Evolutionary conservation across 2,797 vertebrate species (phyloP).

Genomic region (Hydrophis major): DNA sequence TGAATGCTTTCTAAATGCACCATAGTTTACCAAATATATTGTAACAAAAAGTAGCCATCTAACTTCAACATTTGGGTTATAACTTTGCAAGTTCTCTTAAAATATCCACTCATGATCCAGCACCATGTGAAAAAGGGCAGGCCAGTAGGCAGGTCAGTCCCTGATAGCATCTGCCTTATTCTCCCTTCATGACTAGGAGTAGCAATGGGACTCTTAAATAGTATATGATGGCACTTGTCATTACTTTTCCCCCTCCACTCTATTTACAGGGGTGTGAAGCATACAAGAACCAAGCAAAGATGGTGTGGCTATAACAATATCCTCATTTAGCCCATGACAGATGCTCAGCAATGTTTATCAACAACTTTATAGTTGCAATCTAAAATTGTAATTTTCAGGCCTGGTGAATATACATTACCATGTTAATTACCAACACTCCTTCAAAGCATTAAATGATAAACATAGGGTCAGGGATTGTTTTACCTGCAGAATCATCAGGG

Average conservation of each 20-base stretch:
- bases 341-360: not conserved
- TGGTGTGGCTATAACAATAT: not conserved
- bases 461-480: constrained; percentile 3
- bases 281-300: not conserved
- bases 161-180: not conserved
- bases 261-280: not conserved
- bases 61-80: not conserved
- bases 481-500: constrained; percentile 86
- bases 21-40: not conserved
- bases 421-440: not conserved
- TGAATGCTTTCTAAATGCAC: not conserved
- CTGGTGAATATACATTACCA: constrained; percentile 19
- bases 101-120: not conserved
- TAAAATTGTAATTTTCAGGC: not conserved
- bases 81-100: not conserved
- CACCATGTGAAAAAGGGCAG: not conserved
- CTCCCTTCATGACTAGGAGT: no score
- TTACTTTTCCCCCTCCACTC: not conserved
- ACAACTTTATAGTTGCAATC: not conserved
- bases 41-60: not conserved
- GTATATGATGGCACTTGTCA: not conserved
- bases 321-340: not conserved
- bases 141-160: not conserved
- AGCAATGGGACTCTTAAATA: not conserved
- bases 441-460: not conserved